A percentile compares a stretch with the other conserved stretches of the same genome.
These are phyloP conservation scores for Choloepus didactylus DNA, from an alignment of 2,797 vertebrate genomes.

Conservation along the genomic window DNA sequence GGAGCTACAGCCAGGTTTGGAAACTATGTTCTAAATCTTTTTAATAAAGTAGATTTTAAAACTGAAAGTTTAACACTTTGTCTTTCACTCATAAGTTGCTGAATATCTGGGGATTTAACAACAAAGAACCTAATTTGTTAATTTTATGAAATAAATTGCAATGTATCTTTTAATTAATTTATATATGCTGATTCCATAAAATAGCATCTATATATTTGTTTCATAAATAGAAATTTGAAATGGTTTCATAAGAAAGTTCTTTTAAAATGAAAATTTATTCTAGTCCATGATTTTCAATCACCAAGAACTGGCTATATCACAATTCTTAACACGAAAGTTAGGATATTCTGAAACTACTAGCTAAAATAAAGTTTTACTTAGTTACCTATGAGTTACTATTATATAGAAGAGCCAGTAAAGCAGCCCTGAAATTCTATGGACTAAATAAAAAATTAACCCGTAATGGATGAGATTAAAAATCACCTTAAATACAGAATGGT, in stretches of 20 bases:
- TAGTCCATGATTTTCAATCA: constrained; percentile 21
- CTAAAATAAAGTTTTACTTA: constrained; percentile 39
- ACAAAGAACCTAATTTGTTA: constrained; percentile 8
- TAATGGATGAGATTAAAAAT: background rate
- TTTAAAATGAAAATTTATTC: constrained; percentile 48
- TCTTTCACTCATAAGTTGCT: constrained; percentile 38
- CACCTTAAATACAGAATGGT: background rate
- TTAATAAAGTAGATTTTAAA: constrained; percentile 52
- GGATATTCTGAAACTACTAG: constrained; percentile 22
- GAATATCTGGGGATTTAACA: background rate
- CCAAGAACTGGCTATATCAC: background rate
- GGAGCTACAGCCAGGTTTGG: background rate
- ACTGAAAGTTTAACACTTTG: background rate
- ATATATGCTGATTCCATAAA: background rate
- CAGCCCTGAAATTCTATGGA: background rate
- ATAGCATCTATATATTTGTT: background rate
- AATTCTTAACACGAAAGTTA: constrained; percentile 39
- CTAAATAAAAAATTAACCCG: background rate
- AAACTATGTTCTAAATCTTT: constrained; percentile 13
- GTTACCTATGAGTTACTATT: background rate
- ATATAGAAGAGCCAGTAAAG: background rate
- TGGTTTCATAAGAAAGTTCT: constrained; percentile 35
- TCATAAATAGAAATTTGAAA: background rate
- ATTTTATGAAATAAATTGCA: constrained; percentile 24
- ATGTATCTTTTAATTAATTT: background rate